phyloP scores from a whole-genome alignment of 2,797 vertebrate species.

The Choloepus didactylus region DNA sequence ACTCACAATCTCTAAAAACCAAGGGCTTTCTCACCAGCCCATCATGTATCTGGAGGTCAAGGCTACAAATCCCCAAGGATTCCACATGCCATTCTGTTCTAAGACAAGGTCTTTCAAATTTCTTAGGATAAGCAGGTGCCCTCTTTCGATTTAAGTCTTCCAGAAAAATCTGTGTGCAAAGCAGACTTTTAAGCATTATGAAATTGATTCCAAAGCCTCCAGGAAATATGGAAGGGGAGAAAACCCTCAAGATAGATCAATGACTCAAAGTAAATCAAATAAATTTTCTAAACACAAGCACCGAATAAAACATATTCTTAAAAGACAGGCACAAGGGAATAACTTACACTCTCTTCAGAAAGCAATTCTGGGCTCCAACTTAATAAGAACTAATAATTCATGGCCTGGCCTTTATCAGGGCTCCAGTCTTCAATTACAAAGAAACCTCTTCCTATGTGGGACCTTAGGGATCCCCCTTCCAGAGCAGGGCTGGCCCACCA shows the following conservation, averaged over 20 bases:
- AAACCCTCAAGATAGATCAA: not conserved
- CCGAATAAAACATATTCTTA: not conserved
- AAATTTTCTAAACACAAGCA: not conserved
- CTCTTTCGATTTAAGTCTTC: not conserved
- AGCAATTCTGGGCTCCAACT: not conserved
- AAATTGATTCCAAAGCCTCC: not conserved
- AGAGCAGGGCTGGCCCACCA: not conserved
- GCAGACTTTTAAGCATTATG: not conserved
- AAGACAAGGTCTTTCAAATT: not conserved
- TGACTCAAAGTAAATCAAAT: not conserved
- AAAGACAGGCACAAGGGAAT: not conserved
- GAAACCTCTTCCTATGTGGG: not conserved
- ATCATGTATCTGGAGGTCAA: not conserved
- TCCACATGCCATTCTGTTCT: not conserved
- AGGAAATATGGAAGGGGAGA: not conserved
- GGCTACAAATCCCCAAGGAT: not conserved
- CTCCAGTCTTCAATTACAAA: not conserved
- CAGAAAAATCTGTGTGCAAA: not conserved
- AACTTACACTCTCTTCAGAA: not conserved
- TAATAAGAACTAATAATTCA: not conserved
- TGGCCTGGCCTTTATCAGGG: not conserved
- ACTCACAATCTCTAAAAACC: not conserved
- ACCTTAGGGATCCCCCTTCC: not conserved
- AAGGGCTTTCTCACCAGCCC: not conserved
- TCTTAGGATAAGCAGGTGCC: not conserved